Percentiles rank a stretch among this genome's conserved stretches.
Conservation (phyloP, 2,113 vertebrate genomes). For the Psilopogon haemacephalus region DNA sequence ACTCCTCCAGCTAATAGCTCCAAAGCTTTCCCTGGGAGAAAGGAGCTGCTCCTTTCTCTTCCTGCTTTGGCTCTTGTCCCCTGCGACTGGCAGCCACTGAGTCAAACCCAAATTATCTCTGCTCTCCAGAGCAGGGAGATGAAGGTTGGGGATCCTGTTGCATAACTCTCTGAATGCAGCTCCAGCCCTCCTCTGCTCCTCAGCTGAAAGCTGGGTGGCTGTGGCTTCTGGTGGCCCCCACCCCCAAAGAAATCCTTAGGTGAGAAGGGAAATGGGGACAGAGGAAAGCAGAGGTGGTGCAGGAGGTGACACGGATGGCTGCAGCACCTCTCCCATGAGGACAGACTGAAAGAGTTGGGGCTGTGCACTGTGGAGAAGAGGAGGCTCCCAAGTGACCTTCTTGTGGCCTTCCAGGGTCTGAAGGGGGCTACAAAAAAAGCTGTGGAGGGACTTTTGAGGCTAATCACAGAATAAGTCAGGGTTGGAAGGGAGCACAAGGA, state of each 20-base stretch:
- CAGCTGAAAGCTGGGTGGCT: not conserved
- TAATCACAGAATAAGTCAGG: too few relatives aligned
- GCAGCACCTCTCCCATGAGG: too few relatives aligned
- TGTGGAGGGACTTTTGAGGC: too few relatives aligned
- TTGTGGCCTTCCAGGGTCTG: too few relatives aligned
- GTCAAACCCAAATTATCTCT: conserved; percentile 18
- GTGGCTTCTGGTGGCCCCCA: not conserved
- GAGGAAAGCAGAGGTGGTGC: accelerated
- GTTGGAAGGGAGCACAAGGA: too few relatives aligned
- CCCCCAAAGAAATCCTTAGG: not conserved
- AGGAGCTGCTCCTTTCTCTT: not conserved
- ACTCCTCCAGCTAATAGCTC: not conserved
- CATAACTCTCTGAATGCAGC: not conserved
- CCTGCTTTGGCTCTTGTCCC: conserved; percentile 30
- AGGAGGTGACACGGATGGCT: not conserved
- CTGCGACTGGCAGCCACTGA: not conserved
- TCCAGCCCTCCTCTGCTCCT: not conserved
- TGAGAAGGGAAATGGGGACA: not conserved
- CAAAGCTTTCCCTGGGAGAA: not conserved
- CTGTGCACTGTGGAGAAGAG: too few relatives aligned
- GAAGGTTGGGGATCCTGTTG: conserved; percentile 2
- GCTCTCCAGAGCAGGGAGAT: conserved; percentile 2
- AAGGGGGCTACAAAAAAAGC: too few relatives aligned
- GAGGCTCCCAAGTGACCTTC: too few relatives aligned
- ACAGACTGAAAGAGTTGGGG: too few relatives aligned